Conservation (phyloP, 2,113 vertebrate genomes). For the Terrapene triunguis region DNA sequence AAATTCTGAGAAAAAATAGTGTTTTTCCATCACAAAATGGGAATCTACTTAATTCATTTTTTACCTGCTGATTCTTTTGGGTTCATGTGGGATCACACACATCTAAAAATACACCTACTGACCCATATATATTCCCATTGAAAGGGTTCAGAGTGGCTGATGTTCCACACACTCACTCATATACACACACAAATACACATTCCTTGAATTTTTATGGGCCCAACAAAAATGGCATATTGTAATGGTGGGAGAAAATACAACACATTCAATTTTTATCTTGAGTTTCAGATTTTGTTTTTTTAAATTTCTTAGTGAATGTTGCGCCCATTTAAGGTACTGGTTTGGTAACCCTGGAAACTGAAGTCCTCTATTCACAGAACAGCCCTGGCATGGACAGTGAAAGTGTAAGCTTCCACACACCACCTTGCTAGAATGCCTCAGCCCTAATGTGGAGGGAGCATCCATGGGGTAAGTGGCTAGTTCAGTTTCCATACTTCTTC, state of each 20-base stretch:
- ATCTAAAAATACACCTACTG: background rate
- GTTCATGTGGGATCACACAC: background rate
- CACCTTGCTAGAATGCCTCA: background rate
- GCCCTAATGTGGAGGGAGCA: background rate
- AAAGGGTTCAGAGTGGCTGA: background rate
- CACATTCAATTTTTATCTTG: conserved; percentile 17
- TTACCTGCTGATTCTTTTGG: background rate
- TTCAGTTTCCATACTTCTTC: background rate
- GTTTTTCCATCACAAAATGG: background rate
- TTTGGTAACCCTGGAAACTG: conserved; percentile 11
- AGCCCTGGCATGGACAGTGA: background rate
- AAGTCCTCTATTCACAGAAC: background rate
- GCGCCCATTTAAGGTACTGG: background rate
- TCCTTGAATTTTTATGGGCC: background rate
- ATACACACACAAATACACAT: background rate
- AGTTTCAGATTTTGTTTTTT: background rate
- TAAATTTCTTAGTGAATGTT: background rate
- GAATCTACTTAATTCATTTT: background rate
- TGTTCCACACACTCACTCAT: background rate
- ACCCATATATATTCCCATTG: background rate
- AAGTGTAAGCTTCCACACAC: background rate
- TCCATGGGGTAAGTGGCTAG: background rate
- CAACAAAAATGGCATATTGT: background rate
- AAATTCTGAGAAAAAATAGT: conserved; percentile 7
- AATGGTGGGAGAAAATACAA: background rate